phyloP scores from a whole-genome alignment of 2,113 vertebrate species.

The Eclectus roratus region DNA sequence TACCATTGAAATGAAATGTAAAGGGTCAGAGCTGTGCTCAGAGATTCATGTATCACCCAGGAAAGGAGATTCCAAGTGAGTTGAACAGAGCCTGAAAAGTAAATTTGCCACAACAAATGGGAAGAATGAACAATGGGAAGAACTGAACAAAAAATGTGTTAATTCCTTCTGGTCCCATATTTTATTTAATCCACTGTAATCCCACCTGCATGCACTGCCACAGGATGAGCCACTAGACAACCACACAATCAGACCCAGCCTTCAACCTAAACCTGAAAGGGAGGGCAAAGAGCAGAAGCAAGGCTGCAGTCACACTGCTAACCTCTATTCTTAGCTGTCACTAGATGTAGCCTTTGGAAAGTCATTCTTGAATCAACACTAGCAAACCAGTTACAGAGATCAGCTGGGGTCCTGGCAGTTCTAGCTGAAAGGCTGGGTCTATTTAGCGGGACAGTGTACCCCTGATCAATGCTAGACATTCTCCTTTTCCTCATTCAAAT shows the following conservation, averaged over 20 bases:
- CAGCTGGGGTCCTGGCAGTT: neutral
- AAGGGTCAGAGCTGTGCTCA: neutral
- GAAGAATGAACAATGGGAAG: neutral
- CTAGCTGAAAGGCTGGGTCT: neutral
- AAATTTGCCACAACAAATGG: neutral
- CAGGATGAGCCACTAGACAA: neutral
- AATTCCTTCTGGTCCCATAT: neutral
- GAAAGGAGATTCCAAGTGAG: neutral
- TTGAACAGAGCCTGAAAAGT: neutral
- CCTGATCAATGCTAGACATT: neutral
- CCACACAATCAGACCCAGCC: neutral
- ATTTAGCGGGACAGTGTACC: neutral
- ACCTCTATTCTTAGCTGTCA: neutral
- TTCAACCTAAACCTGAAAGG: neutral
- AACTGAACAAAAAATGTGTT: neutral
- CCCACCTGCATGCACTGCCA: neutral
- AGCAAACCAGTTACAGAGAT: neutral
- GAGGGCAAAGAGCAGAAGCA: neutral
- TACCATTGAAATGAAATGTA: conserved; percentile 10
- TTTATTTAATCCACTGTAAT: neutral
- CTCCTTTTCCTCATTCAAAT: neutral
- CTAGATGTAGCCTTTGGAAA: neutral
- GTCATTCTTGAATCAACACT: neutral
- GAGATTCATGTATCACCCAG: neutral
- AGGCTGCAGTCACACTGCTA: neutral